Base-by-base conservation (phyloP, 2,888 invertebrate species). In the Eurytoma californica region DNA sequence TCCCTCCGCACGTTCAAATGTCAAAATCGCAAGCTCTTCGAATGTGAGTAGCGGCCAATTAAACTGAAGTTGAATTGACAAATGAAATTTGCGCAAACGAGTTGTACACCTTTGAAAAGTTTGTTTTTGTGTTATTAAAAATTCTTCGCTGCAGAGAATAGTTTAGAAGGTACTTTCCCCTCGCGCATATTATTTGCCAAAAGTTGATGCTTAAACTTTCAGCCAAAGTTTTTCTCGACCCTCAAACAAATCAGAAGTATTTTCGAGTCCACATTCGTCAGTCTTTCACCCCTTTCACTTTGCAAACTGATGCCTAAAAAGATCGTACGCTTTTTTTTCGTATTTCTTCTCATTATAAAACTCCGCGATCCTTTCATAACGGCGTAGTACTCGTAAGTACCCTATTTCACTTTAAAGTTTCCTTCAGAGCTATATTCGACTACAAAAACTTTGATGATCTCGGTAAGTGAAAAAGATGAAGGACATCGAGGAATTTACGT, bases 131-230 rank as follows among this genome's bases (percentile, higher is more conserved):
- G 9, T 9, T 39, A 39, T 39, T 39, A 39, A 39, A 39, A 39
- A 39, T 39, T 39, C 39, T 39, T 39, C 39, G 39, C 30, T 7
- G 1, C 9, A 9, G 9, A 39, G 39, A 39, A 39, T 39, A 39
- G 39, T 39, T 39, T 9, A 39, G 39, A 39, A 39, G 39, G 7
- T 9, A 39, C 39, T 39, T 9, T 39, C 9, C 39, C 39, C 39
- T 7, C 39, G 39, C 39, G 39, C 39, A 39, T 20, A 3, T 16
- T 20, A 14, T 18, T 9, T 65, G 49, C 7, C 24, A 14, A 66
- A 66, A 66, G 49, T 66, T 66, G 66, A 24, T 24, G 20, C n/a
- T 51, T 14, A 57, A 58, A 69, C 57, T 69, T 47, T 13, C 53
- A 12, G 16, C 20, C 5, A 20, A 47, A 47, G 12, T 7, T 57